A percentile compares a stretch with the other conserved stretches of the same genome.
phyloP scores from a whole-genome alignment of 2,113 vertebrate species.

The Tragelaphus buxtoni region DNA sequence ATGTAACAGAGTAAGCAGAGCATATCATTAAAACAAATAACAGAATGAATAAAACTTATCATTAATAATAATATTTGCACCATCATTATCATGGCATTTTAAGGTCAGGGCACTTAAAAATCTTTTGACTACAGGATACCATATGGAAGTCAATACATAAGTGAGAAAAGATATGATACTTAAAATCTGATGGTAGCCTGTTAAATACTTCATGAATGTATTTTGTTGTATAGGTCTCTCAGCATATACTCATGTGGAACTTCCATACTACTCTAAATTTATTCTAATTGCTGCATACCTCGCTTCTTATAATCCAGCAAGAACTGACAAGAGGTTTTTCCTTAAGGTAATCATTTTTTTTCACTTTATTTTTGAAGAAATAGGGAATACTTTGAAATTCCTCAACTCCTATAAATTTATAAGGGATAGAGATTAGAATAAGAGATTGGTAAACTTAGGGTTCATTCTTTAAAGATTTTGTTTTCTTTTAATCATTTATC shows the following conservation, averaged over 20 bases:
- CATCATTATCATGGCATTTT: not conserved
- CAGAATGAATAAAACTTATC: not conserved
- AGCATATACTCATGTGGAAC: slow-evolving; percentile 92
- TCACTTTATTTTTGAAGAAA: slow-evolving; percentile 18
- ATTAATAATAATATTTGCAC: not conserved
- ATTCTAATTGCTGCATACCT: slow-evolving; percentile 96
- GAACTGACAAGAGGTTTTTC: slow-evolving; percentile 97
- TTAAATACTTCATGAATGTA: not conserved
- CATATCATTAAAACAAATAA: not conserved
- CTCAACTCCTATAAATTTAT: not conserved
- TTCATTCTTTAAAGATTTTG: not conserved
- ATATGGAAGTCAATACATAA: not conserved
- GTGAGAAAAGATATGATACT: not conserved
- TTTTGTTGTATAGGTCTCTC: slow-evolving; percentile 87
- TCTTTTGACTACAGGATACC: not conserved
- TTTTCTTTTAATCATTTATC: not conserved
- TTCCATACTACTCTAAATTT: slow-evolving; percentile 98
- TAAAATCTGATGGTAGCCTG: not conserved
- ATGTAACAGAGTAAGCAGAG: not conserved
- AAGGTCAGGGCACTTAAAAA: not conserved
- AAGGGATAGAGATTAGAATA: not conserved
- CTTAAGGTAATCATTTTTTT: slow-evolving; percentile 87
- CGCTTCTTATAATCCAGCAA: slow-evolving; percentile 95
- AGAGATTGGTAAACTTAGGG: not conserved
- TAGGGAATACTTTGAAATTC: slow-evolving; percentile 18